A percentile compares a stretch with the other conserved stretches of the same genome.
Conservation (phyloP, 2,888 invertebrate genomes). For the Apeira syringaria region DNA sequence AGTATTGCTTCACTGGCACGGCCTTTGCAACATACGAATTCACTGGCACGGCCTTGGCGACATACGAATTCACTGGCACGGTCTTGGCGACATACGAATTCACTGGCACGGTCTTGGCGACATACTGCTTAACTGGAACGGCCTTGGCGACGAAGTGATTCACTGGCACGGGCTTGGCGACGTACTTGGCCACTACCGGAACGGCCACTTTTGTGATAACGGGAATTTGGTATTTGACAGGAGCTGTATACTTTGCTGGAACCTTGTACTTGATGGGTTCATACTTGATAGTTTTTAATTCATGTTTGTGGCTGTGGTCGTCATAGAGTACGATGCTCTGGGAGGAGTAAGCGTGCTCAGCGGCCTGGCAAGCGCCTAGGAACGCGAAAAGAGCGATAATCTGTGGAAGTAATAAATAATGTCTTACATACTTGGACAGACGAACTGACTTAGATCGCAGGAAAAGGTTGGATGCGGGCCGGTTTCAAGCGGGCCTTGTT, state of each 20-base stretch:
- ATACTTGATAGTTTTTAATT: conserved; percentile 13
- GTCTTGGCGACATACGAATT: no score
- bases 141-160: no score
- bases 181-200: conserved; percentile 19
- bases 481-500: no score
- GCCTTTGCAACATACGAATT: no score
- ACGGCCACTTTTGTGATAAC: conserved; percentile 20
- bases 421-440: background rate
- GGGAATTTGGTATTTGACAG: conserved; percentile 23
- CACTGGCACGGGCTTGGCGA: no score
- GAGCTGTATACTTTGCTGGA: conserved; percentile 19
- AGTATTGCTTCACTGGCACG: conserved; percentile 34
- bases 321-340: conserved; percentile 40
- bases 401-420: conserved; percentile 28
- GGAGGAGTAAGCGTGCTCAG: conserved; percentile 44
- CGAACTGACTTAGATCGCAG: no score
- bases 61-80: no score
- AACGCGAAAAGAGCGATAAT: conserved; percentile 36
- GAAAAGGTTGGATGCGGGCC: no score
- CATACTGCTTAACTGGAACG: no score
- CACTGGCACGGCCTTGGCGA: no score
- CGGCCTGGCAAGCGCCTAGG: conserved; percentile 39
- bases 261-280: conserved; percentile 18
- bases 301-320: conserved; percentile 27
- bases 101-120: no score